A percentile compares a stretch with the other conserved stretches of the same genome.
Conservation (phyloP, 2,888 invertebrate species). For the Andrena minutula region DNA sequence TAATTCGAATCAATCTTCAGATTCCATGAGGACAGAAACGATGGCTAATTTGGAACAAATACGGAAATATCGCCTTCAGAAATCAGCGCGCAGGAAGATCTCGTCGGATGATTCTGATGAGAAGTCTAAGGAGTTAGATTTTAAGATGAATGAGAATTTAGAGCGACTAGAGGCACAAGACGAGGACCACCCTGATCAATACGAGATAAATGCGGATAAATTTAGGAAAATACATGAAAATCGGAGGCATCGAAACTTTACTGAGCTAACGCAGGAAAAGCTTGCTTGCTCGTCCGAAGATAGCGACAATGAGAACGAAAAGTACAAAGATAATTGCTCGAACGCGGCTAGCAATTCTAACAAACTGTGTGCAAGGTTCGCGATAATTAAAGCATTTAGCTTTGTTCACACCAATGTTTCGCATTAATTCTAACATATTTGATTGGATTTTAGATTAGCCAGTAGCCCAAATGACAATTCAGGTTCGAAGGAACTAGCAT, state of each 20-base stretch:
- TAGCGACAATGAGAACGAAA: slow-evolving; percentile 63
- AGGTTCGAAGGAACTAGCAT: slow-evolving; percentile 38
- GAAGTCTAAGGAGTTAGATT: slow-evolving; percentile 31
- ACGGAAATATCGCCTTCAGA: slow-evolving; percentile 77
- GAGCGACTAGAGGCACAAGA: slow-evolving; percentile 23
- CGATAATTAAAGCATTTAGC: slow-evolving; percentile 29
- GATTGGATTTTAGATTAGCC: slow-evolving; percentile 67
- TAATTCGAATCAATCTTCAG: slow-evolving; percentile 38
- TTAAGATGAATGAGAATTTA: not conserved
- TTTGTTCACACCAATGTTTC: not conserved
- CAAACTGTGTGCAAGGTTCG: slow-evolving; percentile 78
- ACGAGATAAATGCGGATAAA: slow-evolving; percentile 40
- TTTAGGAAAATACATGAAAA: slow-evolving; percentile 51
- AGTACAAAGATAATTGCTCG: slow-evolving; percentile 29
- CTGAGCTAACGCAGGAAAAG: slow-evolving; percentile 69
- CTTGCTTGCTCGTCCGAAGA: slow-evolving; percentile 68
- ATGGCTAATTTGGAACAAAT: slow-evolving; percentile 77
- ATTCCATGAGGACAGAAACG: slow-evolving; percentile 72
- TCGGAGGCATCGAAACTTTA: slow-evolving; percentile 52
- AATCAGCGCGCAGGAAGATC: slow-evolving; percentile 64
- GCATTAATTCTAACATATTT: slow-evolving; percentile 12
- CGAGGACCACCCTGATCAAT: slow-evolving; percentile 5
- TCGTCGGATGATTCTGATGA: slow-evolving; percentile 41
- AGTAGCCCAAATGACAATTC: slow-evolving; percentile 50
- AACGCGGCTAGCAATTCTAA: slow-evolving; percentile 70